Evolutionary conservation across 2,888 invertebrate genomes (phyloP).

Genomic region (Argyra leucocephala): DNA sequence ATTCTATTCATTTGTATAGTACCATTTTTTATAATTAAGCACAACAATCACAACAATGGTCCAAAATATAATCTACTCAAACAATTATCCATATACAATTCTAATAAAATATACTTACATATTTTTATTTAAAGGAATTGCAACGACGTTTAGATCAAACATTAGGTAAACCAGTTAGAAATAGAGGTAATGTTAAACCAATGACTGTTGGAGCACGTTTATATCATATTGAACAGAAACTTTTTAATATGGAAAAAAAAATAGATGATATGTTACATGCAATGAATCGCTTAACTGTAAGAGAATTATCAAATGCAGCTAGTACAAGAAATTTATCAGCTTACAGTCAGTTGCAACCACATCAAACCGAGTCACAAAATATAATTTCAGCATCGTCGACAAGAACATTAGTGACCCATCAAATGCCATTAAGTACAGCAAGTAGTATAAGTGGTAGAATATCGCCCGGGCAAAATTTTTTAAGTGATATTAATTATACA

Average conservation of each 20-base stretch:
- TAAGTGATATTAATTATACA: not conserved
- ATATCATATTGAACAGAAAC: constrained; percentile 65
- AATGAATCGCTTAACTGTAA: constrained; percentile 47
- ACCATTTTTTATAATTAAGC: no score
- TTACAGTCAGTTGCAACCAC: constrained; percentile 10
- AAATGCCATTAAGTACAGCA: not conserved
- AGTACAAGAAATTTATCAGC: constrained; percentile 16
- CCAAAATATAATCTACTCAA: no score
- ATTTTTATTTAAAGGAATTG: constrained; percentile 47
- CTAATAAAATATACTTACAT: no score
- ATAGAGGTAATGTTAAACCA: constrained; percentile 61
- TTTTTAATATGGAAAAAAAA: constrained; percentile 54
- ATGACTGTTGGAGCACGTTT: constrained; percentile 70
- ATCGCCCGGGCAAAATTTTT: not conserved
- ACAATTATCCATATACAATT: no score
- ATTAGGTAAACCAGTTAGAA: constrained; percentile 69
- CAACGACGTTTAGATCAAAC: constrained; percentile 68
- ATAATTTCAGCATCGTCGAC: not conserved
- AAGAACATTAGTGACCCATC: not conserved
- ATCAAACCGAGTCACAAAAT: not conserved
- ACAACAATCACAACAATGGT: no score
- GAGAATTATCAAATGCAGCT: constrained; percentile 20
- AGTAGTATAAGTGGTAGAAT: not conserved
- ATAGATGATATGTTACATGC: constrained; percentile 52
- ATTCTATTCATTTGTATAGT: no score